Base-by-base conservation (phyloP, 2,113 vertebrate genomes). In the Ochotona princeps region DNA sequence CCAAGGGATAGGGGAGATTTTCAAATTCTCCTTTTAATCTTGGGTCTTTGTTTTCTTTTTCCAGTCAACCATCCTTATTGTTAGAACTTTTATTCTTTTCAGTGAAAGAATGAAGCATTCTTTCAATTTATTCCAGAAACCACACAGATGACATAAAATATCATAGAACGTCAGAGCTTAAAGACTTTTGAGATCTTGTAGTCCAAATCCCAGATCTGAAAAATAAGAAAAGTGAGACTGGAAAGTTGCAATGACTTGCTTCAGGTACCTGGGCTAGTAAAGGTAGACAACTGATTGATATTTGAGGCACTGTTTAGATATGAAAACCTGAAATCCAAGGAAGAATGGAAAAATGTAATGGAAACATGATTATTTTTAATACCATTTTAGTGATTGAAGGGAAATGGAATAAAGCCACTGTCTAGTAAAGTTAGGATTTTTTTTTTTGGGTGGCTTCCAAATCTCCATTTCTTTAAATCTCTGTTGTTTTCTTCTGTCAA, bases 11-110 rank as follows among this genome's bases (percentile, higher is more conserved):
- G 86, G 57, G 82, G 51, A 91, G 63, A 83, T 82, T 93, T 94
- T 89, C 49, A 91, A 90, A 87, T 86, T 92, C 54, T 88, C 6
- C 82, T 44, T 90, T 94, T 92, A 94, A 91, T 91, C 30, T 38
- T 18, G 14, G 38, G 28, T 83, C 49, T 92, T 91, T 75, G 0
- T 66, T 74, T 69, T 61, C 6, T 83, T 90, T 91, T 76, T 89
- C 63, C 35, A 93, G 51, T 61, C 21, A 86, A n/a, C 28, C 54
- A 57, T 67, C 25, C 38, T 89, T 91, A 79, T 79, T 85, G n/a
- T 12, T 70, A 2, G 63, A 79, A 69, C 13, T 60, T 85, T 90
- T 93, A 63, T 93, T 90, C 66, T 92, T 87, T 65, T 82, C 49
- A 89, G 32, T 44, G 6, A 44, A 44, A 44, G 38, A 44, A 83